Base-by-base conservation (phyloP, 2,888 invertebrate species). In the Machimus atricapillus region DNA sequence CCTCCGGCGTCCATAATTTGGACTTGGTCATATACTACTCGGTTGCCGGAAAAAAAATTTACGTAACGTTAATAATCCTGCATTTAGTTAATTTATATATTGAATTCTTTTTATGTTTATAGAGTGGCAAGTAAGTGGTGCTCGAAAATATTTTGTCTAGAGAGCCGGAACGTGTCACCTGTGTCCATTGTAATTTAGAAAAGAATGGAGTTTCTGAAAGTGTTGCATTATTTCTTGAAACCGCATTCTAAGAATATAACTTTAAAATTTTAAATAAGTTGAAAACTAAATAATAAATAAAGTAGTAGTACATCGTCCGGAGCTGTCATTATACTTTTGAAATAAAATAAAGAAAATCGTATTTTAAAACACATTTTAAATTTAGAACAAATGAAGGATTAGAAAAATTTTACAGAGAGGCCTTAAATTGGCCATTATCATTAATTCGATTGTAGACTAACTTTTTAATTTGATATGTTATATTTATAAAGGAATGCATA, bases 1-100 rank as follows among this genome's bases (percentile, higher is more conserved):
- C 92, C 92, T 92, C 92, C 90, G 92, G 91, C 91, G 92, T 91
- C 92, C 92, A 92, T 91, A 91, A 91, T 90, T 90, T 92, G 91
- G 92, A 92, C 92, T 92, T 92, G 91, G 91, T 92, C 90, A 92
- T 92, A 91, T 92, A 92, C 92, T 92, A 91, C 90, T 89, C 89
- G 90, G 90, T 91, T 90, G 90, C 90, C 90, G 90, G 86, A 87
- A 89, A 89, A 88, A 88, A 79, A 87, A 88, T 85, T 76, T 74
- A 77, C 77, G 76, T 77, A 77, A 77, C 86, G 87, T 88, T 87
- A 88, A 82, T 87, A 46, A 86, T 86, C 9, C 34, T 77, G 46
- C 52, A 34, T 40, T 77, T 23, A 78, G n/a, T 86, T 85, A 73
- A 52, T 52, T 76, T 73, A 40, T n/a, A 66, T 73, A 58, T 40